Evolutionary conservation across 2,888 invertebrate species (phyloP).

Genomic region (Pseudococcus longispinus): DNA sequence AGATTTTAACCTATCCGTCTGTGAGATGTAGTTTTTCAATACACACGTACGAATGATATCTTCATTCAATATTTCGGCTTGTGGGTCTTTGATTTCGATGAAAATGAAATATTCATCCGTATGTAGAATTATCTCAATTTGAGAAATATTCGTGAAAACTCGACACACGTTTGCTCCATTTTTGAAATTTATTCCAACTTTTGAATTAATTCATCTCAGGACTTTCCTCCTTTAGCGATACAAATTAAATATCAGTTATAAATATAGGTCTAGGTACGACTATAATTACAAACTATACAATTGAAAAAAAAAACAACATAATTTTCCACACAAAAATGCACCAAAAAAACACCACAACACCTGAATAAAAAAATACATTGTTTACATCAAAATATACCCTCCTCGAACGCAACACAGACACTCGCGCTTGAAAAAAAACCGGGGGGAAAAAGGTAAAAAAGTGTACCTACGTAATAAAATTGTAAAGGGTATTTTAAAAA

Average conservation of each 20-base stretch:
- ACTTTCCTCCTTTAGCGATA: background rate
- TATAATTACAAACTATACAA: background rate
- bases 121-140: background rate
- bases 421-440: background rate
- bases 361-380: background rate
- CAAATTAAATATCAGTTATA: background rate
- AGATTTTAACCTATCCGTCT: background rate
- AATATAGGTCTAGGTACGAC: background rate
- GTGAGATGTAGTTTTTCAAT: background rate
- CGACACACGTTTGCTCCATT: background rate
- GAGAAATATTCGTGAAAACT: background rate
- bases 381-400: background rate
- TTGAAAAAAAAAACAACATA: background rate
- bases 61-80: background rate
- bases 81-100: background rate
- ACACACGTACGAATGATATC: background rate
- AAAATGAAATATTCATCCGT: background rate
- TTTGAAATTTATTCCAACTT: background rate
- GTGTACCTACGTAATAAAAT: background rate
- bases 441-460: background rate
- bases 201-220: background rate
- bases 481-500: conserved; percentile 52
- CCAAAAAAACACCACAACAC: background rate
- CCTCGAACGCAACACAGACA: too few species aligned
- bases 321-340: background rate